These are phyloP conservation scores for Hyppa rectilinea DNA, from an alignment of 2,888 invertebrate species.

Conservation along the genomic window DNA sequence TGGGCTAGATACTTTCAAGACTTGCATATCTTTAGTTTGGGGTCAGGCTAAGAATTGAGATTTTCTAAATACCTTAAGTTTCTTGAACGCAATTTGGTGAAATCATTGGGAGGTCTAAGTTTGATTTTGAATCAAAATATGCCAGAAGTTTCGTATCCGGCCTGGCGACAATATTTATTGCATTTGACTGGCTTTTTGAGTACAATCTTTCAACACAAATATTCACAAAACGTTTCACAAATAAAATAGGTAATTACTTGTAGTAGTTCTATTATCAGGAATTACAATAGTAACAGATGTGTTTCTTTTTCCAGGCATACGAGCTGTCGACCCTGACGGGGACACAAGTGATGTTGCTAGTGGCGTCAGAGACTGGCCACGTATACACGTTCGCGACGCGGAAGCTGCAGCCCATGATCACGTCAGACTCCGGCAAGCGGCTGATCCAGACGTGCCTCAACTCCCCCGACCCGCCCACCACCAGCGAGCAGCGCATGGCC, in stretches of 20 bases:
- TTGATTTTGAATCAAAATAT: slow-evolving; percentile 12
- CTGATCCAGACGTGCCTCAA: slow-evolving; percentile 99
- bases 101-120: slow-evolving; percentile 13
- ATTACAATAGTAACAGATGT: slow-evolving; percentile 34
- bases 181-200: slow-evolving; percentile 8
- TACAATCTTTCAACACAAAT: slow-evolving; percentile 62
- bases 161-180: neutral
- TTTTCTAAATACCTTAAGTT: slow-evolving; percentile 16
- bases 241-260: neutral
- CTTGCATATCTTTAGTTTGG: slow-evolving; percentile 21
- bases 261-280: neutral
- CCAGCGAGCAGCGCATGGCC: slow-evolving; percentile 98
- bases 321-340: slow-evolving; percentile 99
- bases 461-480: slow-evolving; percentile 97
- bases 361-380: slow-evolving; percentile 99
- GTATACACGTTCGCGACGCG: slow-evolving; percentile 99
- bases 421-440: slow-evolving; percentile 98
- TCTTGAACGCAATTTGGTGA: slow-evolving; percentile 3
- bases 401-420: slow-evolving; percentile 99
- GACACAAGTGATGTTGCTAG: slow-evolving; percentile 99
- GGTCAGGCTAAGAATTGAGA: slow-evolving; percentile 23
- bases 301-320: slow-evolving; percentile 95
- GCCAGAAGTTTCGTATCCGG: neutral
- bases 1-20: slow-evolving; percentile 22
- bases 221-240: slow-evolving; percentile 64